A percentile compares a stretch with the other conserved stretches of the same genome.
These are phyloP conservation scores for Notarius lentiginosus DNA, from an alignment of 2,113 vertebrate genomes.

Conservation along the genomic window DNA sequence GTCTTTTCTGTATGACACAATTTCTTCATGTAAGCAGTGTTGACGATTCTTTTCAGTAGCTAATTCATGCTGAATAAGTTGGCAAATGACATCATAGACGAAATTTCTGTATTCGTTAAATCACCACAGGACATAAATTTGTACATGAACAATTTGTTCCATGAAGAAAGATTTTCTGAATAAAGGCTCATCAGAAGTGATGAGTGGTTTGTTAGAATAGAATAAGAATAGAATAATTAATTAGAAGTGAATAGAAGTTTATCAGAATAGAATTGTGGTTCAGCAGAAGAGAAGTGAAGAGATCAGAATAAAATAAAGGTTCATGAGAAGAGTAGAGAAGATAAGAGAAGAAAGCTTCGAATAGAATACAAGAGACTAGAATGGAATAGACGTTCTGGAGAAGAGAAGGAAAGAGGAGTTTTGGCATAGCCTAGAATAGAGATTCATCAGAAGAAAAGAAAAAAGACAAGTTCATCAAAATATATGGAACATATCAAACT, in stretches of 20 bases:
- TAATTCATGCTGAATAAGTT: background rate
- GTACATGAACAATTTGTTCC: background rate
- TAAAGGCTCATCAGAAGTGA: background rate
- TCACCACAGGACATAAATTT: no score
- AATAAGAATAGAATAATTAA: no score
- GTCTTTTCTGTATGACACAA: background rate
- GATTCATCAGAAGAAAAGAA: no score
- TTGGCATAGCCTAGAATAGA: background rate
- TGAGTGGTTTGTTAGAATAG: background rate
- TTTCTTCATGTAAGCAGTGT: background rate
- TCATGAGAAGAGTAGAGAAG: no score
- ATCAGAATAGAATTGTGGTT: no score
- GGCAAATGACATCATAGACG: no score
- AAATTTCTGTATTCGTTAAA: background rate
- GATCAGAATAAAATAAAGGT: no score
- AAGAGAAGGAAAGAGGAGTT: no score
- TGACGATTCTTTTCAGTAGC: background rate
- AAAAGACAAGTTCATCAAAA: no score
- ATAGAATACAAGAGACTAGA: background rate
- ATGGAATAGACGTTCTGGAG: no score
- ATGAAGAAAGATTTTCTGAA: background rate
- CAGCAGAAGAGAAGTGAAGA: no score
- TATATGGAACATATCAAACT: no score
- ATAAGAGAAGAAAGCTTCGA: background rate
- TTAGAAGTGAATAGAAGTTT: background rate